Base-by-base conservation (phyloP, 2,888 invertebrate genomes). In the Apotomis betuletana region DNA sequence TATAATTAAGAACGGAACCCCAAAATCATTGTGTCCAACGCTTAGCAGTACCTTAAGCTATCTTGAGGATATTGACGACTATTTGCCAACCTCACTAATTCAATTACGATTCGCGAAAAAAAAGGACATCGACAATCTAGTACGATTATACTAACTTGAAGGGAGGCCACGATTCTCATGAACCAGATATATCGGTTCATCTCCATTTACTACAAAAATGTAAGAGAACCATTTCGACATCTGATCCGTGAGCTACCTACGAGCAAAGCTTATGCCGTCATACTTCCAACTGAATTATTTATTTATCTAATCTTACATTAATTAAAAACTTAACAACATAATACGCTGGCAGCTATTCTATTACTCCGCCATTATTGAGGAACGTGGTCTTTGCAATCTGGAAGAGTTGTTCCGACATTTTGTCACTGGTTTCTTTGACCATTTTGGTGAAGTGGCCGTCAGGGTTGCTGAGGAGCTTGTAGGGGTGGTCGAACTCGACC, bases 401-500 rank as follows among this genome's bases (percentile, higher is more conserved):
- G 78, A 86, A 85, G 6, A 94, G 85, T 75, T 91, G 91, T 49
- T 86, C 79, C 12, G 91, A 88, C 92, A 94, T 94, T 75, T 88
- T 90, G 44, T 92, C 93, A 75, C 95, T 96, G 62, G 96, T 96
- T 81, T 96, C 95, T 68, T 94, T 94, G 0, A 96, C 95, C 96
- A 97, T 96, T 81, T 94, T 94, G 3, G 94, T 86, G 74, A 97
- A 95, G 70, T 94, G 86, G 4, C 96, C 95, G 4, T 94, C 90
- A 2, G 94, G 90, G 77, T 95, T 94, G 77, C 87, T 93, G 52
- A 96, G 92, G 67, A 96, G 87, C 72, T 94, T 90, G 84, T 96
- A 92, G 0, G 97, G 96, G 79, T 95, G 94, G 84, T 96, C 96
- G 79, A 95, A 96, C 88, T 97, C 96, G 70, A 95, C 95, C 70